Conservation (phyloP, 2,113 vertebrate species). For the Zapus hudsonius region DNA sequence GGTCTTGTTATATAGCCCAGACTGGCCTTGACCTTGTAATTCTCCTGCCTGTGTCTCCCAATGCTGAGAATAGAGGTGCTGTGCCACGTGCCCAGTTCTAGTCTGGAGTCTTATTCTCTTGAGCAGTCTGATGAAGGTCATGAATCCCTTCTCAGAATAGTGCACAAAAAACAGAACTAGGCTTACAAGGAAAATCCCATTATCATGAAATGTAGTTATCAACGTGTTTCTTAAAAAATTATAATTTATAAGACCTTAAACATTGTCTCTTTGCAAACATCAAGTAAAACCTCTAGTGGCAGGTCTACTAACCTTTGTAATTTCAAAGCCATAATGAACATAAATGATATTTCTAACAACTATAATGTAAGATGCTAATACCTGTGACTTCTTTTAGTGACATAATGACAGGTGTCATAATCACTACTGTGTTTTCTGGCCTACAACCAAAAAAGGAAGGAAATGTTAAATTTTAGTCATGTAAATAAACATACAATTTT, state of each 20-base stretch:
- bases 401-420: neutral
- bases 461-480: neutral
- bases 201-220: neutral
- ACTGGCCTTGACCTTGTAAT: neutral
- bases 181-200: neutral
- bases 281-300: neutral
- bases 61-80: neutral
- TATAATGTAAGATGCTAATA: neutral
- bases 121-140: neutral
- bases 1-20: neutral
- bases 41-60: neutral
- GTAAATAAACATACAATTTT: neutral
- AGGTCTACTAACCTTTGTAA: neutral
- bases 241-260: no score
- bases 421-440: neutral
- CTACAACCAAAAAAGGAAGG: neutral
- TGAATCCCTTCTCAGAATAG: constrained; percentile 6
- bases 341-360: neutral
- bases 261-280: neutral
- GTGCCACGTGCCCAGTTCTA: neutral
- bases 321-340: neutral
- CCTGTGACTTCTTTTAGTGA: neutral
- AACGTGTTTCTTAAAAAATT: no score
- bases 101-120: neutral
- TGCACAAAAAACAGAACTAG: neutral